phyloP scores from a whole-genome alignment of 2,113 vertebrate species.

The Pterophyllum scalare region DNA sequence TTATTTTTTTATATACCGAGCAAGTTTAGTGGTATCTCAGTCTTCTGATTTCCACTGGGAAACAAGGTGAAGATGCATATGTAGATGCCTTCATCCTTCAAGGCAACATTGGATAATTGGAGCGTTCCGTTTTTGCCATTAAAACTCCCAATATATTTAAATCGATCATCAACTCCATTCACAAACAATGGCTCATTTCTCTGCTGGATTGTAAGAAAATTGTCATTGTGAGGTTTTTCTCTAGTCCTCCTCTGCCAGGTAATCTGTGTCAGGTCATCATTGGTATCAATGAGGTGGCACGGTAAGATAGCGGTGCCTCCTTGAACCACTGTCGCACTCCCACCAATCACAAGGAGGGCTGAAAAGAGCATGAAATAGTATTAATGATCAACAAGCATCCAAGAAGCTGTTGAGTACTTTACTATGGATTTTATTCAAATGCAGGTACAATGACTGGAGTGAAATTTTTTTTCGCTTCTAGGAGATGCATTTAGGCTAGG shows the following conservation, averaged over 20 bases:
- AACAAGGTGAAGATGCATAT: conserved; percentile 4
- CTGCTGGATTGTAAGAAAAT: background rate
- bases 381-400: too few species aligned
- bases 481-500: too few species aligned
- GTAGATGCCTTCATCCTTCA: conserved; percentile 67
- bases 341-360: too few species aligned
- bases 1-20: too few species aligned
- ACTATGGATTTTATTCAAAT: too few species aligned
- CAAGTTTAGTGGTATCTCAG: too few species aligned
- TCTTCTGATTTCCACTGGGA: too few species aligned
- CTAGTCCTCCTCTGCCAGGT: conserved; percentile 60
- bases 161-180: background rate
- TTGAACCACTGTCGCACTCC: too few species aligned
- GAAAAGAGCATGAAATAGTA: too few species aligned
- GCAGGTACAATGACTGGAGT: too few species aligned
- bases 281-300: conserved; percentile 28
- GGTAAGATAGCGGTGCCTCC: conserved; percentile 2
- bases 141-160: conserved; percentile 24
- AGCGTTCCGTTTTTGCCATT: conserved; percentile 31
- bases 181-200: fast-evolving
- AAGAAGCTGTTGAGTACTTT: too few species aligned
- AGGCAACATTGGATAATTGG: fast-evolving
- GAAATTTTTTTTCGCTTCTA: too few species aligned
- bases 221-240: background rate
- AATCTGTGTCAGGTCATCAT: conserved; percentile 32